Base-by-base conservation (phyloP, 2,113 vertebrate genomes). In the Centropus bengalensis region DNA sequence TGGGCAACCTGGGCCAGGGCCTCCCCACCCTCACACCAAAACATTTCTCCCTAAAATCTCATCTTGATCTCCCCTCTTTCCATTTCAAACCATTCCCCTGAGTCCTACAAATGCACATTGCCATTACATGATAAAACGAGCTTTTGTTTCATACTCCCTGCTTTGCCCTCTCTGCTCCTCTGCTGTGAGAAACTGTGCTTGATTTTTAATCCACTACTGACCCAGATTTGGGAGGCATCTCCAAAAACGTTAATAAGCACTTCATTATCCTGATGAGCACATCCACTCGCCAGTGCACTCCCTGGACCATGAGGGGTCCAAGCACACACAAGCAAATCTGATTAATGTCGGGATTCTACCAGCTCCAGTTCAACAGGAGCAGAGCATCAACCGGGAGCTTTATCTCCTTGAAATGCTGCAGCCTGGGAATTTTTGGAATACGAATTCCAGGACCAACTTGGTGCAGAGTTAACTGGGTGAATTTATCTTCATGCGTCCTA, bases 301-400 rank as follows among this genome's bases (percentile, higher is more conserved):
- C 8, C 12, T 33, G 16, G 11, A 18, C 36, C 67, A 32, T 16
- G 12, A 62, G 45, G 38, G 44, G 9, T 58, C 17, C 26, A 20
- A 56, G 9, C 51, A 47, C 89, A 24, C 36, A 12, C 1, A 32
- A 36, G 24, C n/a, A 70, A 93, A 92, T 56, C 79, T 86, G 81
- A 86, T 36, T 7, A 3, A 67, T 2, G 73, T 81, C 95, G 92
- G 88, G 88, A 73, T 84, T 79, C 45, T 40, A 76, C 70, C 67
- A 83, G 82, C 91, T 84, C 51, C 95, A 71, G 85, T 21, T 92
- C 84, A 69, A 52, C 14, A 82, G 91, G 67, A 80, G 73, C 81
- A 85, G 69, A 88, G 84, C 60, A 36, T 13, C 86, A 69, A 44
- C 77, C 76, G 30, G 45, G 54, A 88, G 56, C 3, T 0, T 0